Base-by-base conservation (phyloP, 2,113 vertebrate genomes). In the Eolophus roseicapilla region DNA sequence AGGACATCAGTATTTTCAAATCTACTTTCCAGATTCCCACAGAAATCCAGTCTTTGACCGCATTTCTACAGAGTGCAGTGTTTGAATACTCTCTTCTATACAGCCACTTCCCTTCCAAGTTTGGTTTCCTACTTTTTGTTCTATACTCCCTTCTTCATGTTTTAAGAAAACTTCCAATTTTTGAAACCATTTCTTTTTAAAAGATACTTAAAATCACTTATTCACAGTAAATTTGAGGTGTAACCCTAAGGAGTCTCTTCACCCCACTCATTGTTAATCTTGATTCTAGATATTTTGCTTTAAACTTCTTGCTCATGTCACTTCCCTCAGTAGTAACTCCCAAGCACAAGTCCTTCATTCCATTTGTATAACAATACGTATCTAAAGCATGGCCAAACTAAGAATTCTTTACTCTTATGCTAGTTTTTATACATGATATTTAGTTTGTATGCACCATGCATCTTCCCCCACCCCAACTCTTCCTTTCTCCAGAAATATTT, bases 391-490 rank as follows among this genome's bases (percentile, higher is more conserved):
- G 2, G 31, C 39, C 13, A 68, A 86, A 71, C 27, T 19, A 73
- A 49, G 8, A 64, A 79, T 31, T 69, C 33, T 80, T 83, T 13
- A 46, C 16, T 80, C 9, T 92, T 44, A 29, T 0, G 3, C 20
- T 15, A 21, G 3, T 37, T 91, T 67, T 59, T 28, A 53, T 33
- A 53, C 3, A 20, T 4, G 6, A 27, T 62, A 47, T 6, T 74
- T 79, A 55, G 52, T 46, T 76, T 39, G 62, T 14, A 50, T 13
- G 19, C 27, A 60, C 21, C 35, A 47, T 29, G 27, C 41, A 33
- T 59, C 52, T 74, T 65, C 46, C 19, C 3, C 17, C 6, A 2
- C 3, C 9, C 9, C 1, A 0, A n/a, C 33, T 20, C n/a, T 55
- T 37, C 24, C 15, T 69, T 82, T 85, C 78, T 74, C 28, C 31